Conservation (phyloP, 2,888 invertebrate species). For the Eristalis intricaria region DNA sequence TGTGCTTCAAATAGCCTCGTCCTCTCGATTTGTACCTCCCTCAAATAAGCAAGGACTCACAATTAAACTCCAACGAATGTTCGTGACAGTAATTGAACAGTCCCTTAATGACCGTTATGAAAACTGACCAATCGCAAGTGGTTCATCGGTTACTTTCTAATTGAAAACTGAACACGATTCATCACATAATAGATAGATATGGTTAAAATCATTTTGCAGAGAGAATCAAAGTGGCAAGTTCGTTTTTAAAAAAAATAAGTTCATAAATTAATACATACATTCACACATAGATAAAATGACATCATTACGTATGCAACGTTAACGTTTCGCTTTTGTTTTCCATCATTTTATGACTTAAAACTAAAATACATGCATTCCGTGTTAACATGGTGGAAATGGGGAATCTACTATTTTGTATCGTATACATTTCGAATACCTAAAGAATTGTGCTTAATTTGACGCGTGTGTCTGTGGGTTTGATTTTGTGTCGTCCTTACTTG, state of each 20-base stretch:
- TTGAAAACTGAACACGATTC: background rate
- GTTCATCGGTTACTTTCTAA: background rate
- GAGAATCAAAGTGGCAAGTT: background rate
- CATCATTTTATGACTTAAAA: background rate
- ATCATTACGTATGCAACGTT: background rate
- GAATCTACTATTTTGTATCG: background rate
- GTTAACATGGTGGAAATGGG: background rate
- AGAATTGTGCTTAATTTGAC: background rate
- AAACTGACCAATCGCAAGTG: background rate
- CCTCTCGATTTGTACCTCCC: too few species aligned
- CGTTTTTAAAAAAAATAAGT: background rate
- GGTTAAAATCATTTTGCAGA: background rate
- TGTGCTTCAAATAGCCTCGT: too few species aligned
- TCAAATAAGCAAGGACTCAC: too few species aligned
- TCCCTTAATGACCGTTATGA: too few species aligned
- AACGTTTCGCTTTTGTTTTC: background rate
- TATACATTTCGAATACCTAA: background rate
- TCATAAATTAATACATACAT: background rate
- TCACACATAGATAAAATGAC: background rate
- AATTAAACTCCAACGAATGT: too few species aligned
- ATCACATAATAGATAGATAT: background rate
- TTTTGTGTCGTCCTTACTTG: background rate
- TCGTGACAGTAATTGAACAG: too few species aligned
- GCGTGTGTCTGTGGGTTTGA: background rate
- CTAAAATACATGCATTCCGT: background rate